Evolutionary conservation across 1,140 invertebrate genomes (phyloP).

Genomic region (Rhyzopertha dominica): DNA sequence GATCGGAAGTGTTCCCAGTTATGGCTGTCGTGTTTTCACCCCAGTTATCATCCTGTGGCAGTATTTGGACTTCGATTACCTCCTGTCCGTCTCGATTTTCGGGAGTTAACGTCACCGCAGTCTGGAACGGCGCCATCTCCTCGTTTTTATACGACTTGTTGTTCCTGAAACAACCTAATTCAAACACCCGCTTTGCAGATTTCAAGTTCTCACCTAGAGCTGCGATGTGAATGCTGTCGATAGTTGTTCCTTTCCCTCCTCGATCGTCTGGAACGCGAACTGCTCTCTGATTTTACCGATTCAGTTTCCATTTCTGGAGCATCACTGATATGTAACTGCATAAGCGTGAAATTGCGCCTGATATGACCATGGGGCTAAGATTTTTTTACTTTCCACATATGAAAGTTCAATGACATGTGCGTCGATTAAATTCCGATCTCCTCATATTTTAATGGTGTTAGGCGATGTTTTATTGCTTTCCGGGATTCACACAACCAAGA

Average conservation of each 20-base stretch:
- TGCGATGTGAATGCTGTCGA: slow-evolving; percentile 54
- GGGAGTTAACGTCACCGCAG: slow-evolving; percentile 56
- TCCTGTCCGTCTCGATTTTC: slow-evolving; percentile 62
- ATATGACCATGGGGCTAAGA: too few species aligned
- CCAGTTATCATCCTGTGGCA: slow-evolving; percentile 97
- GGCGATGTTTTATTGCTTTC: too few species aligned
- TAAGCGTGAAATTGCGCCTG: too few species aligned
- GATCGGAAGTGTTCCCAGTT: slow-evolving; percentile 94
- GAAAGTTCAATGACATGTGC: too few species aligned
- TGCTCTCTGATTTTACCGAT: slow-evolving; percentile 58
- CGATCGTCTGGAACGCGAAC: slow-evolving; percentile 55
- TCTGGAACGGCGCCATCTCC: slow-evolving; percentile 62
- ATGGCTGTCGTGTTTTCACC: slow-evolving; percentile 96
- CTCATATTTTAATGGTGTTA: too few species aligned
- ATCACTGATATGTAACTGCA: too few species aligned
- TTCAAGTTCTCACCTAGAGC: slow-evolving; percentile 49
- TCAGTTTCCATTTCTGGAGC: slow-evolving; percentile 56
- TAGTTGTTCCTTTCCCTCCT: slow-evolving; percentile 47
- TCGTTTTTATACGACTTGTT: slow-evolving; percentile 44
- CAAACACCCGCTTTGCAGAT: background rate
- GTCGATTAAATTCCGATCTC: too few species aligned
- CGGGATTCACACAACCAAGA: too few species aligned
- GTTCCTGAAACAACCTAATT: slow-evolving; percentile 29
- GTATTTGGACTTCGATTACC: slow-evolving; percentile 78
- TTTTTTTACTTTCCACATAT: too few species aligned